Base-by-base conservation (phyloP, 2,797 vertebrate genomes). In the Xiphophorus birchmanni region DNA sequence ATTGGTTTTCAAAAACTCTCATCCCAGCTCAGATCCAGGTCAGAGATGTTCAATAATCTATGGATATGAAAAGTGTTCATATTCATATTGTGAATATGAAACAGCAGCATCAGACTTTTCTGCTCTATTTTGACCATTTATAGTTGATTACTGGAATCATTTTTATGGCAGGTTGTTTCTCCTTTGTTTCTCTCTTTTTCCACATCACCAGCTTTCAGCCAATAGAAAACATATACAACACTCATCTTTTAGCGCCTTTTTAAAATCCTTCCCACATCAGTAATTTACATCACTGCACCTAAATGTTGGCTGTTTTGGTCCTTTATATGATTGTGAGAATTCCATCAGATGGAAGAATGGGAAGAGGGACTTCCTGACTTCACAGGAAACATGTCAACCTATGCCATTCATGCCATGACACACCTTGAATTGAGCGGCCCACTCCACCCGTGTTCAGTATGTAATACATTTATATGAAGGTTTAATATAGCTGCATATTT, bases 401-500 rank as follows among this genome's bases (percentile, higher is more conserved):
- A 17, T 85, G 67, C 80, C 75, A 72, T n/a, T 76, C 73, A 86
- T 75, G 80, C 80, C 13, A 13, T 1, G 40, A 2, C 42, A 44
- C 78, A 76, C 73, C 56, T 8, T 74, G 74, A 84, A 75, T 82
- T 69, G 73, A 69, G 44, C 45, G 21, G 54, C 69, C 65, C 52
- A n/a, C 82, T 87, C 69, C 80, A 72, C 82, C 82, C 88, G 58
- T 42, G 77, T 65, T 81, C 79, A 84, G 76, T 75, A 84, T 82
- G 83, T 82, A 79, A 86, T 86, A 67, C 85, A 86, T 72, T 72
- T 17, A 72, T 45, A 72, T n/a, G 69, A 54, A 77, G 84, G 82
- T 91, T 91, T 93, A 84, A 91, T 89, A 91, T 88, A 89, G 91
- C 86, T 79, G 77, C 90, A 79, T 90, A 78, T 93, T 86, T 88